These are phyloP conservation scores for Ceramica pisi DNA, from an alignment of 2,888 invertebrate genomes.

Conservation along the genomic window DNA sequence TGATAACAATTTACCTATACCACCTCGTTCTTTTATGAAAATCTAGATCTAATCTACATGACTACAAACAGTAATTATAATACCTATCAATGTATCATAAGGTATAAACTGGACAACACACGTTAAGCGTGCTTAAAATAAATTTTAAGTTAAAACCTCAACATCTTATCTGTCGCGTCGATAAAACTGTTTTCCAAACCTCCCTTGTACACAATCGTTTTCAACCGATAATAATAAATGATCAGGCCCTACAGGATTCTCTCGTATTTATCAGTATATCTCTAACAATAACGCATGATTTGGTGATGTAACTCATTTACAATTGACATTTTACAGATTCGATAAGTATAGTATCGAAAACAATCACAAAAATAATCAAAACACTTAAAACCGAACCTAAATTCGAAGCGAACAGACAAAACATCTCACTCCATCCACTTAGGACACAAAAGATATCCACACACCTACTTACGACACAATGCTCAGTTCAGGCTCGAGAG, in stretches of 20 bases:
- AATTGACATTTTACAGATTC: not conserved
- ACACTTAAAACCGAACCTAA: conserved; percentile 15
- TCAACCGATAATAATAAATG: not conserved
- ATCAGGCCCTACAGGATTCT: no score
- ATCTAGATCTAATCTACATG: no score
- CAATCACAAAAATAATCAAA: conserved; percentile 21
- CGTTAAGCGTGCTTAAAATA: not conserved
- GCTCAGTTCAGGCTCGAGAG: conserved; percentile 15
- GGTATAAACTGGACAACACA: not conserved
- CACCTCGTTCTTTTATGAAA: no score
- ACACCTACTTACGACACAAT: conserved; percentile 61
- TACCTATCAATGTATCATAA: no score
- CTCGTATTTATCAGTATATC: not conserved
- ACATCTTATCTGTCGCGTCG: not conserved
- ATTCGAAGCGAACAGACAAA: conserved; percentile 32
- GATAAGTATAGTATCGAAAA: conserved; percentile 2
- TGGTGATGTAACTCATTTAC: not conserved
- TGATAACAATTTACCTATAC: no score
- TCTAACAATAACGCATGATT: not conserved
- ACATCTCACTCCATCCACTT: conserved; percentile 46
- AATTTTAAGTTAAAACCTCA: not conserved
- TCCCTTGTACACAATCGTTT: not conserved
- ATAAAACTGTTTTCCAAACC: not conserved
- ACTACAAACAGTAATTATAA: no score
- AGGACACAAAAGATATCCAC: conserved; percentile 59